Percentiles rank a stretch among this genome's conserved stretches.
Evolutionary conservation across 2,888 invertebrate genomes (phyloP).

Genomic region (Lamellibrachia satsuma): DNA sequence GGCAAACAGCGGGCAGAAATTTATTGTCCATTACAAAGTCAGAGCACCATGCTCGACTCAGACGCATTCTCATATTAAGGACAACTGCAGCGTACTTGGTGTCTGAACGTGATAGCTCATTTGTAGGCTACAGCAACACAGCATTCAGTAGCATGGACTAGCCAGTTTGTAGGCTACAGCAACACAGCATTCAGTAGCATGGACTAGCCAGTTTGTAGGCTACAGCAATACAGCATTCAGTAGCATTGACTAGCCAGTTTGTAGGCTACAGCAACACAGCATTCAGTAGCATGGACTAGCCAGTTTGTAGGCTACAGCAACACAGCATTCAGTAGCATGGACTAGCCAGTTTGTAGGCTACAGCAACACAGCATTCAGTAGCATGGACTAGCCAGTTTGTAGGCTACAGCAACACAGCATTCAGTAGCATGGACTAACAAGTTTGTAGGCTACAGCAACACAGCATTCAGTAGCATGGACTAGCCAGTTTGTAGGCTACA

Average conservation of each 20-base stretch:
- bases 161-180: background rate
- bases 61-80: background rate
- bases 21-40: conserved; percentile 1
- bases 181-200: background rate
- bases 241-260: background rate
- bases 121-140: background rate
- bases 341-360: no score
- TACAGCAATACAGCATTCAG: background rate
- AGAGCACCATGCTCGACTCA: background rate
- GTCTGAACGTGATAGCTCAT: background rate
- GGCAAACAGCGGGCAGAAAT: background rate
- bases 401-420: no score
- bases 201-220: background rate
- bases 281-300: background rate
- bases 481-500: no score
- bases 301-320: no score
- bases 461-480: no score
- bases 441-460: no score
- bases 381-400: no score
- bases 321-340: no score
- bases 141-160: background rate
- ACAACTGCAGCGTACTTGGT: background rate
- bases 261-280: background rate
- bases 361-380: no score
- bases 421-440: no score